Base-by-base conservation (phyloP, 2,888 invertebrate genomes). In the Camponotus fellah region DNA sequence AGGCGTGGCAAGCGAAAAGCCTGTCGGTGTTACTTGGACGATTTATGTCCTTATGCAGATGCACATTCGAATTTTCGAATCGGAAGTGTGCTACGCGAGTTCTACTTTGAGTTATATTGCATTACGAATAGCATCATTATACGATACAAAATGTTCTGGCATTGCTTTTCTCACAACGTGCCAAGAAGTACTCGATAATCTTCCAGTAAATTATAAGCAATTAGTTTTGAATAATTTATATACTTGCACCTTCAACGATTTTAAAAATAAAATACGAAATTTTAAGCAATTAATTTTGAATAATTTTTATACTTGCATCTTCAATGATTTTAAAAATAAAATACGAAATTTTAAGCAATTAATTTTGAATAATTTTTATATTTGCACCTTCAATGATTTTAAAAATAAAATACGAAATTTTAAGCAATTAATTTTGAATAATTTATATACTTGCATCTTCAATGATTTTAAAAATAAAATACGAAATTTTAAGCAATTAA, bases 1-100 rank as follows among this genome's bases (percentile, higher is more conserved):
- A 62, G 72, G 72, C 79, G 72, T 80, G 79, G 79, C 72, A 60
- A 80, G 60, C 43, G 71, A 80, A 71, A 60, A 71, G 60, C 60
- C 60, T 60, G 60, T 71, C 46, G 71, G 34, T 69, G 71, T 71
- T 46, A 71, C 8, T 12, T 37, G 26, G 9, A 26, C 60, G 37
- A 80, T 80, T 71, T 80, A 80, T 62, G 26, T 80, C 26, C 79
- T 17, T 34, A 69, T 46, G 46, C 26, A 60, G 60, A 80, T 60
- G 79, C 60, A 46, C 71, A 26, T 26, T 21, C 17, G 60, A 60
- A 71, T 71, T 71, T 71, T 71, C 46, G 26, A 69, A 32, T 21
- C 60, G 71, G 40, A 43, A 71, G 34, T 34, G 6, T 21, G 49
- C 53, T 43, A n/a, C 60, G 4, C n/a, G 69, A 17, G 1, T 17